These are phyloP conservation scores for Acleris laterana DNA, from an alignment of 2,888 invertebrate species.

Conservation along the genomic window DNA sequence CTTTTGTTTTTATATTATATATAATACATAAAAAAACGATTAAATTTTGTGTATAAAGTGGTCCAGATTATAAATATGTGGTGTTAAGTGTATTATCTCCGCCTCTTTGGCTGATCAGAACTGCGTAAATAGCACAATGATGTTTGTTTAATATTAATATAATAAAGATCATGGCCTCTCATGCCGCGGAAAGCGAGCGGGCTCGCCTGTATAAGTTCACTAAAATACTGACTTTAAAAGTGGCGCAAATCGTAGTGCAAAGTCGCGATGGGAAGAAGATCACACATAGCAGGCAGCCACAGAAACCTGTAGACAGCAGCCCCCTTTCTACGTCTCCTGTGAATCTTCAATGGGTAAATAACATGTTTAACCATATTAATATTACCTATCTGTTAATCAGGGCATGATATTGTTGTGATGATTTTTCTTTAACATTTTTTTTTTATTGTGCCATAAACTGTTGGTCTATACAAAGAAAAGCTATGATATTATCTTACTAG, in stretches of 20 bases:
- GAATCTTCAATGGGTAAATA: constrained; percentile 68
- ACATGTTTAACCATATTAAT: neutral
- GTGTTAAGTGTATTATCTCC: constrained; percentile 2
- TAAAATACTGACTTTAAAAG: constrained; percentile 93
- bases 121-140: constrained; percentile 36
- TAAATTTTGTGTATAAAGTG: neutral
- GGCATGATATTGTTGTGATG: no score
- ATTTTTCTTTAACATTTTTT: no score
- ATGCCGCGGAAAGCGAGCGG: constrained; percentile 46
- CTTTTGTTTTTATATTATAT: neutral
- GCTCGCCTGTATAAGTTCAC: constrained; percentile 95
- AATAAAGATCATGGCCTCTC: constrained; percentile 22
- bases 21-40: neutral
- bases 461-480: no score
- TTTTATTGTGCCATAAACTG: no score
- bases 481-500: no score
- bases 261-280: constrained; percentile 95
- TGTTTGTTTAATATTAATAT: constrained; percentile 28
- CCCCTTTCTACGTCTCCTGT: constrained; percentile 54
- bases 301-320: constrained; percentile 57
- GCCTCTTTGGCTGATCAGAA: neutral
- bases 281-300: constrained; percentile 56
- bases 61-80: neutral
- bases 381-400: no score
- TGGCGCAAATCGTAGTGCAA: constrained; percentile 96